Percentiles rank a stretch among this genome's conserved stretches.
Evolutionary conservation across 2,113 vertebrate species (phyloP).

Genomic region (Pangasianodon hypophthalmus): DNA sequence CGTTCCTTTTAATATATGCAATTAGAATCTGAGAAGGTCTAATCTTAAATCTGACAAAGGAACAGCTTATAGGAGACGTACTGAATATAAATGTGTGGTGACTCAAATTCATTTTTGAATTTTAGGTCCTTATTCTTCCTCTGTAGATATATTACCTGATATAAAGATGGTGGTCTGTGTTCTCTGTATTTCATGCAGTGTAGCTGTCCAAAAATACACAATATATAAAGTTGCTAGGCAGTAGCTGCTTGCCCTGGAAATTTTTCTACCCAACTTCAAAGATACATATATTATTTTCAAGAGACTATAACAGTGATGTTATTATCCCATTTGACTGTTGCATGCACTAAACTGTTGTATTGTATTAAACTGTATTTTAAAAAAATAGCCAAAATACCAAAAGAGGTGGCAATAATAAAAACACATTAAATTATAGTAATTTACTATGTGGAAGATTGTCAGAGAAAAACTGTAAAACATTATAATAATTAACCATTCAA

Average conservation of each 20-base stretch:
- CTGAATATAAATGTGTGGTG: slow-evolving; percentile 18
- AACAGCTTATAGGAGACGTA: slow-evolving; percentile 11
- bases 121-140: neutral
- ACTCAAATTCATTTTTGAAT: neutral
- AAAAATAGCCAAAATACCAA: neutral
- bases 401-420: neutral
- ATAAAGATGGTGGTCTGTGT: neutral
- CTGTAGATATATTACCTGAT: neutral
- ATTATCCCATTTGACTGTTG: neutral
- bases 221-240: neutral
- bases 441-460: neutral
- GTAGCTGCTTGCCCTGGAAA: neutral
- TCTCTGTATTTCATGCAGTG: neutral
- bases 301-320: neutral
- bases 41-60: slow-evolving; percentile 11
- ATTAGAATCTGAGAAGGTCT: slow-evolving; percentile 23
- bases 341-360: neutral
- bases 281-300: neutral
- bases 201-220: neutral
- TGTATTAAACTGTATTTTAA: too few relatives aligned
- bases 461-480: neutral
- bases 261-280: neutral
- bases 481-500: neutral
- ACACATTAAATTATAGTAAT: neutral
- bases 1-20: slow-evolving; percentile 23